Conservation (phyloP, 2,888 invertebrate species). For the Timandra comae region DNA sequence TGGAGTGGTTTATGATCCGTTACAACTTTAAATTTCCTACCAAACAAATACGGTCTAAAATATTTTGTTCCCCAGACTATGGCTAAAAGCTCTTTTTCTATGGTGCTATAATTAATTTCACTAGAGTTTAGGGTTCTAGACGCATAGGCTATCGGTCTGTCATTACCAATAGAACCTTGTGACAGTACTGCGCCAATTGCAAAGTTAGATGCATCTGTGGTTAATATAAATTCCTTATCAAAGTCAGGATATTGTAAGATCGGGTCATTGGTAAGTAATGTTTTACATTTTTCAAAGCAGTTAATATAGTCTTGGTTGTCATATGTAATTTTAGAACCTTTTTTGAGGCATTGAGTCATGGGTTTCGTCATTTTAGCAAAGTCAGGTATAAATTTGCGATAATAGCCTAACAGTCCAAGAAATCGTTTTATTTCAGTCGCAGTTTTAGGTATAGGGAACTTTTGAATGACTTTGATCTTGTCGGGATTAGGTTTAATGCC, state of each 20-base stretch:
- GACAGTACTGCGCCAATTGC: conserved; percentile 26
- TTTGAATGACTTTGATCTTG: conserved; percentile 23
- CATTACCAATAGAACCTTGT: conserved; percentile 20
- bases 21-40: too few relatives aligned
- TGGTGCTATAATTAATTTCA: too few relatives aligned
- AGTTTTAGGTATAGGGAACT: conserved; percentile 24
- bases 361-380: conserved; percentile 32
- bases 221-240: conserved; percentile 20
- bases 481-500: conserved; percentile 26
- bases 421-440: conserved; percentile 30
- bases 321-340: too few relatives aligned
- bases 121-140: conserved; percentile 29
- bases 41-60: too few relatives aligned
- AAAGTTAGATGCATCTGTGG: conserved; percentile 30
- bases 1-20: too few relatives aligned
- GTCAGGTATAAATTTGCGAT: conserved; percentile 34
- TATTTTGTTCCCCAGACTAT: too few relatives aligned
- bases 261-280: conserved; percentile 23
- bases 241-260: conserved; percentile 39
- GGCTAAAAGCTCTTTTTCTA: too few relatives aligned
- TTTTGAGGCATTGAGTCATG: too few relatives aligned
- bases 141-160: conserved; percentile 14
- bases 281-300: conserved; percentile 11
- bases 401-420: conserved; percentile 38
- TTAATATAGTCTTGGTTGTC: conserved; percentile 9